phyloP scores from a whole-genome alignment of 2,113 vertebrate species.

The Halcyon senegalensis region DNA sequence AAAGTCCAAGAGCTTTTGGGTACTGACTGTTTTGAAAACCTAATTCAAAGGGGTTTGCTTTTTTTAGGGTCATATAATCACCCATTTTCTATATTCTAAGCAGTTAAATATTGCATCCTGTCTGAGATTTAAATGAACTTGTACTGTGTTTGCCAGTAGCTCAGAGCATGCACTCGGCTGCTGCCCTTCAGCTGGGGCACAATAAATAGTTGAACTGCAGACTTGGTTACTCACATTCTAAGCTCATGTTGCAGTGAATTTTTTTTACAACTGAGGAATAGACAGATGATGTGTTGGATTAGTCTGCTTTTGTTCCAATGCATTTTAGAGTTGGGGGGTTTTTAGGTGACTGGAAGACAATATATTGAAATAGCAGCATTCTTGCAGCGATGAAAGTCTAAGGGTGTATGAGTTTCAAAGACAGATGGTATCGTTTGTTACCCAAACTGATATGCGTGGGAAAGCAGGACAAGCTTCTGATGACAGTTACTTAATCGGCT shows the following conservation, averaged over 20 bases:
- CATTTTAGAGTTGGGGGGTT: background rate
- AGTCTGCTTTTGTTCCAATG: background rate
- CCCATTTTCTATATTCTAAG: background rate
- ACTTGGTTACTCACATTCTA: background rate
- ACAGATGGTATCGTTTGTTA: conserved; percentile 24
- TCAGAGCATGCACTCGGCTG: background rate
- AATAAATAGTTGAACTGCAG: background rate
- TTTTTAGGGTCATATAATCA: background rate
- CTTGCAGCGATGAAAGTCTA: background rate
- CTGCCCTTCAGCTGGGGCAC: background rate
- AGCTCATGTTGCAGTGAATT: background rate
- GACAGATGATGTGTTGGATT: background rate
- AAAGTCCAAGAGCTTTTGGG: background rate
- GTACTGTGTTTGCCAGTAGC: background rate
- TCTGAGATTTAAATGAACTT: background rate
- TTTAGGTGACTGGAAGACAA: background rate
- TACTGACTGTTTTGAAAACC: background rate
- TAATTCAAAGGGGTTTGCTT: background rate
- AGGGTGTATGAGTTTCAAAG: conserved; percentile 27
- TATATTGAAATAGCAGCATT: conserved; percentile 1
- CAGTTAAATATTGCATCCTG: background rate
- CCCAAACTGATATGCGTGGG: conserved; percentile 25
- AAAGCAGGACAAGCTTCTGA: conserved; percentile 44
- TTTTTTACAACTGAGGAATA: background rate
- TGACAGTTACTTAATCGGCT: background rate